Evolutionary conservation across 2,888 invertebrate genomes (phyloP).

Genomic region (Agonopterix subpropinquella): DNA sequence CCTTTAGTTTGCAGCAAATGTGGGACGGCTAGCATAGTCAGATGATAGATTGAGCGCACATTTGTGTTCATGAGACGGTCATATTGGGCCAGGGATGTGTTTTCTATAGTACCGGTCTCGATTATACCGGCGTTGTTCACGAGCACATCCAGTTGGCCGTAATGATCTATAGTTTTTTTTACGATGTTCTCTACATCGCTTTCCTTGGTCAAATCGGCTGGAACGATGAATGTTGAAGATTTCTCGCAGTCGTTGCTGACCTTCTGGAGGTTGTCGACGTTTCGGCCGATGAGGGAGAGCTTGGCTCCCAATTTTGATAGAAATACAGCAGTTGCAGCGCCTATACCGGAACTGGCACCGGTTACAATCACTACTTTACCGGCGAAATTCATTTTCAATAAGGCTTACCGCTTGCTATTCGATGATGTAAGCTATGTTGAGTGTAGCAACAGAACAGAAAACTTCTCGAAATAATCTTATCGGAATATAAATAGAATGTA

Average conservation of each 20-base stretch:
- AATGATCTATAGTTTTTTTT: slow-evolving; percentile 82
- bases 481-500: slow-evolving; percentile 16
- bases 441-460: no score
- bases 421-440: no score
- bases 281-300: slow-evolving; percentile 83
- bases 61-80: slow-evolving; percentile 94
- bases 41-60: slow-evolving; percentile 85
- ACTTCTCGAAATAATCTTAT: slow-evolving; percentile 20
- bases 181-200: slow-evolving; percentile 82
- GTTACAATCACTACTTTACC: slow-evolving; percentile 85
- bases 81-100: slow-evolving; percentile 88
- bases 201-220: slow-evolving; percentile 85
- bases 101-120: slow-evolving; percentile 89
- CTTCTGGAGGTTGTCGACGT: slow-evolving; percentile 76
- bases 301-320: slow-evolving; percentile 85
- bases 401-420: no score
- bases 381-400: slow-evolving; percentile 69
- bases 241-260: slow-evolving; percentile 56
- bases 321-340: slow-evolving; percentile 86
- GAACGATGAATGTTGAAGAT: slow-evolving; percentile 71
- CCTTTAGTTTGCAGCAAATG: slow-evolving; percentile 89
- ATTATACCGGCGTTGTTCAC: slow-evolving; percentile 94
- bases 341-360: slow-evolving; percentile 91
- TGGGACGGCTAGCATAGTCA: slow-evolving; percentile 92
- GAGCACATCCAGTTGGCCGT: slow-evolving; percentile 86